Evolutionary conservation across 2,113 vertebrate species (phyloP), one percentile per base, ranked within the genome.

Genomic region (Astatoreochromis straeleni): DNA sequence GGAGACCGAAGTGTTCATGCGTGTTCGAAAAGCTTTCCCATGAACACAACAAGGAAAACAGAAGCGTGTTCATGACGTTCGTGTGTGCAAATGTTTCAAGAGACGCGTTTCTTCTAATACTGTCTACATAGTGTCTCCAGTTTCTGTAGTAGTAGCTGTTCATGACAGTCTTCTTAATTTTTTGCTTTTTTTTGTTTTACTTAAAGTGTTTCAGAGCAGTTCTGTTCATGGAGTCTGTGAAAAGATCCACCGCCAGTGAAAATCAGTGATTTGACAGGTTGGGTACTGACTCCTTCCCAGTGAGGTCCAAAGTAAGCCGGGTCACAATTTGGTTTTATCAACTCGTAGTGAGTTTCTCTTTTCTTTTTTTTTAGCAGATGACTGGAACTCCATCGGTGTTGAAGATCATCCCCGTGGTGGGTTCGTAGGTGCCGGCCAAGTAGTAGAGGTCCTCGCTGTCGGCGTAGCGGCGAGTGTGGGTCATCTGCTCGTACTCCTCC

Each of bases 381-480:
- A 99, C 97, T 1, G 99, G 99, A 83, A 99, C 98, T 3, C 99
- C 99, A 0, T 99, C 98, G 0, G 98, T 99, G 95, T 98, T 99
- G 96, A 99, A 99, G 95, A 99, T 99, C 98, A 99, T 99, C 95
- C 99, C 99, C 0, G 99, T 99, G 87, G 99, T 99, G 94, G 99
- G 99, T 90, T 99, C 99, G 0, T 99, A 99, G 81, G 98, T 99
- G 92, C 99, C 99, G 3, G 98, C 99, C 92, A 99, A 97, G 96
- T 99, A 99, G 97, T 99, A 99, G 63, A 99, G 98, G 93, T 99
- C 99, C 92, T 99, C 98, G 45, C 98, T 99, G 96, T 99, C 98
- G 81, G 99, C 98, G 87, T 99, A 98, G 94, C 98, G 99, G 91
- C 99, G 99, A 0, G 98, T 99, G 96, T 98, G 98, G 24, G 98